Percentiles rank a stretch among this genome's conserved stretches.
phyloP scores from a whole-genome alignment of 2,888 invertebrate genomes.

The Tromatobia lineatoria region DNA sequence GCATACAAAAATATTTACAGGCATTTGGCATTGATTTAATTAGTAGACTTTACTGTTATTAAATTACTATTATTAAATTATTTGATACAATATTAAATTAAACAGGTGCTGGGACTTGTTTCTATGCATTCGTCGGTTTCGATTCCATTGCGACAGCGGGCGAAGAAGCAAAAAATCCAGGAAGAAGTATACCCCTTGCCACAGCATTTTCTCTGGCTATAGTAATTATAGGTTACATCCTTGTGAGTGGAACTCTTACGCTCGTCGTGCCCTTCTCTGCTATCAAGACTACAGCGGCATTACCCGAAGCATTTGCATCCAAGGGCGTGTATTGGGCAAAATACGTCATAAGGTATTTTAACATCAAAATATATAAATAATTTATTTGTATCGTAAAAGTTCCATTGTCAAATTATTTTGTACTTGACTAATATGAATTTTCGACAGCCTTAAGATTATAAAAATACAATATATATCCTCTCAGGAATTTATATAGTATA shows the following conservation, averaged over 20 bases:
- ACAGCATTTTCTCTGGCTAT: slow-evolving; percentile 93
- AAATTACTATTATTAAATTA: neutral
- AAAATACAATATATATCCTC: too few species aligned
- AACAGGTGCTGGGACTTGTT: slow-evolving; percentile 94
- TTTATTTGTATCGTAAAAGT: too few species aligned
- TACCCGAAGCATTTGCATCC: slow-evolving; percentile 92
- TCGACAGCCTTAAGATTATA: too few species aligned
- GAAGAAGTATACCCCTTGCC: slow-evolving; percentile 93
- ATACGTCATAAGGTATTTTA: slow-evolving; percentile 86
- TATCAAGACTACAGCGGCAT: slow-evolving; percentile 92
- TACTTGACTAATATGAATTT: too few species aligned
- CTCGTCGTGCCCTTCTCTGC: slow-evolving; percentile 92
- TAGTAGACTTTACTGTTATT: too few species aligned
- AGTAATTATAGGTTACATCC: slow-evolving; percentile 92
- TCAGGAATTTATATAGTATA: too few species aligned
- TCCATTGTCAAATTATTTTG: too few species aligned
- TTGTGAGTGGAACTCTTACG: slow-evolving; percentile 93
- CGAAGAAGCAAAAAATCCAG: slow-evolving; percentile 94
- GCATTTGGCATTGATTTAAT: too few species aligned
- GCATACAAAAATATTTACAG: too few species aligned
- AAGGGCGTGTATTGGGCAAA: slow-evolving; percentile 94
- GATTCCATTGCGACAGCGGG: slow-evolving; percentile 96
- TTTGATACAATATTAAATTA: neutral
- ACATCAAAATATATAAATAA: too few species aligned
- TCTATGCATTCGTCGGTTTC: slow-evolving; percentile 96